Evolutionary conservation across 2,888 invertebrate genomes (phyloP), one percentile per base, ranked within the genome.

Genomic region (Maniola hyperantus): DNA sequence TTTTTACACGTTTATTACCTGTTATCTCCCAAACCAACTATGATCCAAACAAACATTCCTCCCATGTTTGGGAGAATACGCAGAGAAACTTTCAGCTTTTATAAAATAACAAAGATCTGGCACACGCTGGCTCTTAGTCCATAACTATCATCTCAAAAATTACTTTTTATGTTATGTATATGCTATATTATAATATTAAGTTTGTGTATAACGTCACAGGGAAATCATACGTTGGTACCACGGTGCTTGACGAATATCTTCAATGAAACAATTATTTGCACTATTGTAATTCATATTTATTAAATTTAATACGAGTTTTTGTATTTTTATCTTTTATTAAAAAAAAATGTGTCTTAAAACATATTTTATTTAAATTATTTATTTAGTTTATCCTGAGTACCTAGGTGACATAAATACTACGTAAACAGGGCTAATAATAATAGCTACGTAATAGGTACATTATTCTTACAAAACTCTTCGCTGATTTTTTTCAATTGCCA

Each of bases 131-230:
- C n/a, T n/a, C n/a, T n/a, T n/a, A n/a, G n/a, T n/a, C n/a, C n/a
- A 39, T 39, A 2, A 11, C 4, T 10, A 10, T 2, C 18, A 10
- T 48, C 48, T 48, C 48, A 48, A 48, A 48, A 48, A 48, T 48
- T 8, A 8, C 48, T 46, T 6, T 15, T 2, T 46, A 46, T 15
- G 15, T 15, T 46, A 46, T 15, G n/a, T 46, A 44, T 42, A 4
- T 44, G 13, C 13, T 55, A 36, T 10, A 34, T 8, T 36, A 65
- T 55, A 62, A 44, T 61, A 5, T 54, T 53, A 70, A 57, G 68
- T 63, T 71, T 71, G 72, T 71, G 68, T 73, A 10, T 69, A 67
- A 51, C 48, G 34, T 34, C 65, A 64, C 70, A 70, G 66, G 68
- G 64, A 68, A 50, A 54, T n/a, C n/a, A 55, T 34, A 44, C 48